These are phyloP conservation scores for Druon quercuslanigerum DNA, from an alignment of 1,140 invertebrate species.

Conservation along the genomic window DNA sequence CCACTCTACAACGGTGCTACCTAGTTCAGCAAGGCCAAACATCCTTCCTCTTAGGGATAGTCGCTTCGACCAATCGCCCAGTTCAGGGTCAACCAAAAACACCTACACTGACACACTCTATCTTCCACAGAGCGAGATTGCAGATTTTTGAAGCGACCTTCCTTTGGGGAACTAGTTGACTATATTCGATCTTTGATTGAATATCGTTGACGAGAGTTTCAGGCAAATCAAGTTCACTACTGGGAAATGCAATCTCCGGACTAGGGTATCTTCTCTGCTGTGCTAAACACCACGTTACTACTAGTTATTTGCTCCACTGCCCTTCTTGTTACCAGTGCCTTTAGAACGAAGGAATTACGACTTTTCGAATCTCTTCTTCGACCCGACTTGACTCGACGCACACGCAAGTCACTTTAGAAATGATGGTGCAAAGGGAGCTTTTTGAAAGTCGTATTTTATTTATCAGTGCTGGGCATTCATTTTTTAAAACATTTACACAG, in stretches of 20 bases:
- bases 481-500: too few relatives aligned
- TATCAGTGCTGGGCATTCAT: too few relatives aligned
- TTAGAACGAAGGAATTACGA: constrained; percentile 25
- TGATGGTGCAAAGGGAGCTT: not conserved
- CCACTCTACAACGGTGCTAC: constrained; percentile 73
- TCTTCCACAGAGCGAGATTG: constrained; percentile 22
- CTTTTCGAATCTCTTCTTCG: not conserved
- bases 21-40: constrained; percentile 44
- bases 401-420: not conserved
- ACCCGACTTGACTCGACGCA: constrained; percentile 6
- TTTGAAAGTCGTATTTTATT: not conserved
- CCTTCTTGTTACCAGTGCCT: constrained; percentile 30
- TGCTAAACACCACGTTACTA: not conserved
- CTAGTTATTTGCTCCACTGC: constrained; percentile 21
- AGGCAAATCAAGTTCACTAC: not conserved
- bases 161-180: not conserved
- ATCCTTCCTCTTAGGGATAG: constrained; percentile 32
- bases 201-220: not conserved
- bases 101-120: constrained; percentile 14
- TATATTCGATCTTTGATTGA: not conserved
- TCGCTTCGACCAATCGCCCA: constrained; percentile 25
- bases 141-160: not conserved
- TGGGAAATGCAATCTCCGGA: constrained; percentile 10
- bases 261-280: constrained; percentile 25
- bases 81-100: constrained; percentile 3